Evolutionary conservation across 2,113 vertebrate genomes (phyloP).

Genomic region (Galbula dea): DNA sequence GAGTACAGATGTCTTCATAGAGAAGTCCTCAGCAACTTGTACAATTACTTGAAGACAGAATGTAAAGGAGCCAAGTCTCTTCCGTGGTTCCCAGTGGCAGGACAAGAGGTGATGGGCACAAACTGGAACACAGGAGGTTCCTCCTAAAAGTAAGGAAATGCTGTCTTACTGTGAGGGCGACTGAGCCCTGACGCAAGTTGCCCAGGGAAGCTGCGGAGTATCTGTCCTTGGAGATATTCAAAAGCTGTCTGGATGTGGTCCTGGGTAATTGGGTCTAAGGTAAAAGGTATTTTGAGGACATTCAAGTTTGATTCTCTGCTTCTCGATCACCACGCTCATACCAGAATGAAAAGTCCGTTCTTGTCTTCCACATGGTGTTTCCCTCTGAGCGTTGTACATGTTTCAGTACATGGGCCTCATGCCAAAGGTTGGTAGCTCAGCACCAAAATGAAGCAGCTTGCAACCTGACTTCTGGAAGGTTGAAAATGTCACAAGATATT

Average conservation of each 20-base stretch:
- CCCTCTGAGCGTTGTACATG: slow-evolving; percentile 37
- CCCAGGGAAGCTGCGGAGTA: too few species aligned
- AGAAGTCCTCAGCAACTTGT: background rate
- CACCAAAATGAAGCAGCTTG: background rate
- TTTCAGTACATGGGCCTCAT: background rate
- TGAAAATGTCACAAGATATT: background rate
- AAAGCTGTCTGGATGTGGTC: too few species aligned
- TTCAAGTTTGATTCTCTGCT: slow-evolving; percentile 2
- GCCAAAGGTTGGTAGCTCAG: slow-evolving; percentile 4
- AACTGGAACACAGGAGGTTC: too few species aligned
- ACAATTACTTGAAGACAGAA: too few species aligned
- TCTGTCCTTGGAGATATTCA: too few species aligned
- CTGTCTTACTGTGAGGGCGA: too few species aligned
- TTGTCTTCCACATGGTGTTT: background rate
- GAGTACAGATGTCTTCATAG: background rate
- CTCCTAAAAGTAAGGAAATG: too few species aligned
- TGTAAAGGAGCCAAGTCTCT: too few species aligned
- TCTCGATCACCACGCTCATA: slow-evolving; percentile 23
- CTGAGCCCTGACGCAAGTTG: too few species aligned
- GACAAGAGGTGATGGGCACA: too few species aligned
- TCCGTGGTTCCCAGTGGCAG: too few species aligned
- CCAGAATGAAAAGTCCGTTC: slow-evolving; percentile 7
- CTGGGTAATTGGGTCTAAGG: too few species aligned
- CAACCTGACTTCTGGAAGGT: background rate
- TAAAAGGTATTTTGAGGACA: slow-evolving; percentile 48